Percentiles rank a stretch among this genome's conserved stretches.
Conservation (phyloP, 2,797 vertebrate species). For the Tachyglossus aculeatus region DNA sequence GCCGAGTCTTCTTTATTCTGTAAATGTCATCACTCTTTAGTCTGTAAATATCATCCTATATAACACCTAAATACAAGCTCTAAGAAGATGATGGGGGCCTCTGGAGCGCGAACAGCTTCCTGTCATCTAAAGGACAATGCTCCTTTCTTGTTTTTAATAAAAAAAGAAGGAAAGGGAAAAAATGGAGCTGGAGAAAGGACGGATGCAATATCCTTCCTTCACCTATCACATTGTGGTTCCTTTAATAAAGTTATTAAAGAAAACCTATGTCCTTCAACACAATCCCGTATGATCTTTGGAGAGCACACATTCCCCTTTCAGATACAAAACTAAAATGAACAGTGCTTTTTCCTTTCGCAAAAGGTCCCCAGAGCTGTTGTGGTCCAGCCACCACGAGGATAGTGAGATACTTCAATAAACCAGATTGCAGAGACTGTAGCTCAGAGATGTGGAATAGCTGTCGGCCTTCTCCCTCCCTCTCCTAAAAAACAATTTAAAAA, state of each 20-base stretch:
- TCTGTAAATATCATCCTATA: conserved; percentile 60
- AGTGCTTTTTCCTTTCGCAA: too few species aligned
- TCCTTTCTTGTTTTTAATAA: conserved; percentile 24
- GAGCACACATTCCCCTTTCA: conserved; percentile 14
- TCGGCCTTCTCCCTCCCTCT: too few species aligned
- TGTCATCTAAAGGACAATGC: conserved; percentile 43
- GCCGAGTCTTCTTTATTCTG: conserved; percentile 42
- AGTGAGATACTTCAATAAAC: too few species aligned
- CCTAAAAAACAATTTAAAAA: too few species aligned
- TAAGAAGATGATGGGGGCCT: not conserved
- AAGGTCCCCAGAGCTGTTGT: too few species aligned
- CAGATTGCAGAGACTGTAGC: too few species aligned
- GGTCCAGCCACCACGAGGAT: too few species aligned
- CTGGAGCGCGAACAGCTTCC: conserved; percentile 18
- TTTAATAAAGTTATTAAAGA: conserved; percentile 44
- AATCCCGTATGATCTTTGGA: conserved; percentile 10
- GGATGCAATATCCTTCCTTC: not conserved
- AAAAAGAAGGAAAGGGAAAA: not conserved
- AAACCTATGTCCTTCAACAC: not conserved
- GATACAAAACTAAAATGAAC: too few species aligned
- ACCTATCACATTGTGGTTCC: not conserved
- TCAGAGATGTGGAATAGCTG: too few species aligned
- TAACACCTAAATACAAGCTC: conserved; percentile 24
- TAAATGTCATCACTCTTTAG: conserved; percentile 62
- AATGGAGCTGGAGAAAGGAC: conserved; percentile 4